Conservation (phyloP, 2,888 invertebrate species). For the Cheilosia impressa region DNA sequence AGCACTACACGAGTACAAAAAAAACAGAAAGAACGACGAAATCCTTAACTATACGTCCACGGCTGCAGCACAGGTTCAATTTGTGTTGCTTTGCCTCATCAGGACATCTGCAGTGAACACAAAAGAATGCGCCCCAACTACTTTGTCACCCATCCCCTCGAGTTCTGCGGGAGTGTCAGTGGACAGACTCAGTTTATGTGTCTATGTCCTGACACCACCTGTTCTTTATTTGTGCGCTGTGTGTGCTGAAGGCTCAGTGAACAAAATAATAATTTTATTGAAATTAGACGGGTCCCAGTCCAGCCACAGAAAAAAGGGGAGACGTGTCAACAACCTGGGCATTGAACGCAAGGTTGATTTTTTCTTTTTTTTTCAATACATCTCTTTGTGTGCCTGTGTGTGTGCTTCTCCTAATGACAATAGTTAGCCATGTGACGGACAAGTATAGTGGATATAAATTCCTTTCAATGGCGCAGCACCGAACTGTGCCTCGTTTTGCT, state of each 20-base stretch:
- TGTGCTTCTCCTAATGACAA: constrained; percentile 63
- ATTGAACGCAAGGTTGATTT: constrained; percentile 7
- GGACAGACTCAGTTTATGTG: constrained; percentile 36
- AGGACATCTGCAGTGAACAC: constrained; percentile 68
- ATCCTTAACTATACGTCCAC: constrained; percentile 64
- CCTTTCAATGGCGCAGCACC: constrained; percentile 42
- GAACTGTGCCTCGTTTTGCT: constrained; percentile 9
- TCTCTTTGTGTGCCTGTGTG: constrained; percentile 5
- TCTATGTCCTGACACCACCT: constrained; percentile 10
- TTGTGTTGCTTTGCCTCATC: constrained; percentile 52
- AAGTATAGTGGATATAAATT: constrained; percentile 59
- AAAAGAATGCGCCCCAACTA: constrained; percentile 34
- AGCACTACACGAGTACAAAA: constrained; percentile 3
- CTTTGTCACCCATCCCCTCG: constrained; percentile 26
- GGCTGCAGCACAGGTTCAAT: constrained; percentile 47
- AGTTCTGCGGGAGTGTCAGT: constrained; percentile 41
- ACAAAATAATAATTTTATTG: constrained; percentile 73
- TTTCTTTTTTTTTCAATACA: not conserved
- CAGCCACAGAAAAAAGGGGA: not conserved
- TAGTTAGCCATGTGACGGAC: constrained; percentile 66
- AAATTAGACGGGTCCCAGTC: constrained; percentile 43
- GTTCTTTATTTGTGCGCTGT: constrained; percentile 34
- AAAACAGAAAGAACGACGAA: constrained; percentile 2
- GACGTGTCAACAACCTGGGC: constrained; percentile 60
- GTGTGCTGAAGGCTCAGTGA: constrained; percentile 63